Evolutionary conservation across 2,888 invertebrate genomes (phyloP).

Genomic region (Prosopocoilus inquinatus): DNA sequence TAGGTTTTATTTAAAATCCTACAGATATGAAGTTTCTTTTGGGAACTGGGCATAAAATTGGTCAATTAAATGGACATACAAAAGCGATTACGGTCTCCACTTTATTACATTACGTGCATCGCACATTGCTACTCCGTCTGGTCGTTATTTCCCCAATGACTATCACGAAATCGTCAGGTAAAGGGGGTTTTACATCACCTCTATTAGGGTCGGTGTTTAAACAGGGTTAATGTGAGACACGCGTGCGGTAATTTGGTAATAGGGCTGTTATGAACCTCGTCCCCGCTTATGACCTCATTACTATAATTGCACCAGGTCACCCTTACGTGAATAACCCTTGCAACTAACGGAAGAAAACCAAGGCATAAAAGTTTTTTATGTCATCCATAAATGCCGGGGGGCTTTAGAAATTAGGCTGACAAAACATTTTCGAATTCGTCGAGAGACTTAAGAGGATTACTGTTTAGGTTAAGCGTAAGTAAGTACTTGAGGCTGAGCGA

Average conservation of each 20-base stretch:
- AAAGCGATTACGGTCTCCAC: neutral
- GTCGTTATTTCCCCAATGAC: neutral
- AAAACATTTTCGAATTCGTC: no score
- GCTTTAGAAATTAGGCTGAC: neutral
- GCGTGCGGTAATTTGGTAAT: conserved; percentile 38
- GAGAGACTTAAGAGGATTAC: no score
- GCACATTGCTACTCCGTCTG: neutral
- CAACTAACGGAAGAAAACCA: neutral
- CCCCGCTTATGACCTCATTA: conserved; percentile 32
- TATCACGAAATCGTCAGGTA: conserved; percentile 20
- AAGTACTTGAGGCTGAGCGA: no score
- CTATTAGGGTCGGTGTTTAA: conserved; percentile 27
- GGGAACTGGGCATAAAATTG: no score
- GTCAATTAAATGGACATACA: neutral
- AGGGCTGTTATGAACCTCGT: conserved; percentile 32
- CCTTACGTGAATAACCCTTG: neutral
- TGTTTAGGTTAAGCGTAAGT: no score
- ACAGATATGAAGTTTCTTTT: no score
- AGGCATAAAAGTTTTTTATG: neutral
- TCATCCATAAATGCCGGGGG: no score
- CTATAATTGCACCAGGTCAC: conserved; percentile 24
- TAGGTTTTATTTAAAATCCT: no score
- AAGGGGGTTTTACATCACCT: conserved; percentile 22
- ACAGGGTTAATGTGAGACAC: conserved; percentile 36
- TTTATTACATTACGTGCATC: neutral